A percentile compares a stretch with the other conserved stretches of the same genome.
Conservation (phyloP, 2,797 vertebrate species). For the Gouania willdenowi region DNA sequence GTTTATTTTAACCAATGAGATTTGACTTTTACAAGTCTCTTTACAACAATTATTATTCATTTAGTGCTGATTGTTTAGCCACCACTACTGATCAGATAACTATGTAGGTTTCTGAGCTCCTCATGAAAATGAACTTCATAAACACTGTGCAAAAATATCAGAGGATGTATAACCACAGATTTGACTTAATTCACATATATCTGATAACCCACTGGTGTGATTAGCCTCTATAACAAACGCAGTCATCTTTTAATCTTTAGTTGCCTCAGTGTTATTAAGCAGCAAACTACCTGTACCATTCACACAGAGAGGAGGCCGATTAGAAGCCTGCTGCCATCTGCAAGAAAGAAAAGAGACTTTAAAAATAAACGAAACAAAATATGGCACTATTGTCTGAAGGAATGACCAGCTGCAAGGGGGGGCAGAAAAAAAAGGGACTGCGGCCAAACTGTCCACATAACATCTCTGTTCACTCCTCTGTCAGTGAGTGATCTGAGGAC, state of each 20-base stretch:
- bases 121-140: constrained; percentile 61
- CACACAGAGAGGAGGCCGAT: constrained; percentile 58
- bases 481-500: constrained; percentile 21
- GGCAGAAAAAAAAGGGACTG: constrained; percentile 33
- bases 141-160: constrained; percentile 53
- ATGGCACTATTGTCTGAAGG: constrained; percentile 75
- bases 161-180: constrained; percentile 34
- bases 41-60: constrained; percentile 80
- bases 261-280: constrained; percentile 54
- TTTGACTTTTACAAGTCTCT: constrained; percentile 82
- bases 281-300: constrained; percentile 68
- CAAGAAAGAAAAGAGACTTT: constrained; percentile 50
- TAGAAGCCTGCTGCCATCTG: constrained; percentile 63
- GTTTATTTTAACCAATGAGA: constrained; percentile 81
- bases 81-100: constrained; percentile 75
- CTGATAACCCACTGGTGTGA: constrained; percentile 23
- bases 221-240: constrained; percentile 37
- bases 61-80: constrained; percentile 74
- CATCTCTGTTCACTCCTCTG: constrained; percentile 39
- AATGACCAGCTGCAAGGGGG: constrained; percentile 52
- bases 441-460: constrained; percentile 27
- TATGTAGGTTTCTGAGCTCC: constrained; percentile 70
- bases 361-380: constrained; percentile 49
- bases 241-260: constrained; percentile 45
- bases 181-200: constrained; percentile 47